These are phyloP conservation scores for Brachionus plicatilis DNA, from an alignment of 1,140 invertebrate genomes.

Conservation along the genomic window DNA sequence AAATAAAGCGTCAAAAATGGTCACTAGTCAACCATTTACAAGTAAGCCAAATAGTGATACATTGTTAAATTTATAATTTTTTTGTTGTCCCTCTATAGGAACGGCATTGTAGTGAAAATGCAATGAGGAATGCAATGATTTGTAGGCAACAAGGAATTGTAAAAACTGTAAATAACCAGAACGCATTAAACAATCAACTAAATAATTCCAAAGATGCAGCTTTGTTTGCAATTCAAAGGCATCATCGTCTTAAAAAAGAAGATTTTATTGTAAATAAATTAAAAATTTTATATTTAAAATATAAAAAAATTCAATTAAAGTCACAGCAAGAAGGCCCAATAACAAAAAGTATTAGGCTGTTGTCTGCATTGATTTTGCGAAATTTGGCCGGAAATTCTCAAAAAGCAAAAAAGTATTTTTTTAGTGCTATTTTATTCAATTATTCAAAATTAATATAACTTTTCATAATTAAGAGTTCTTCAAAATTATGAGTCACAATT, in stretches of 20 bases:
- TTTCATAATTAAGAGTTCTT: neutral
- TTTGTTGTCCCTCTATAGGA: conserved; percentile 45
- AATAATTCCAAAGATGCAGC: conserved; percentile 50
- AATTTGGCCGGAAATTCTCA: conserved; percentile 91
- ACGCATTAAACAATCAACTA: neutral
- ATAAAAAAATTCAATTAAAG: conserved; percentile 61
- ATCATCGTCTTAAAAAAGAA: conserved; percentile 42
- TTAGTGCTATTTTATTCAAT: neutral
- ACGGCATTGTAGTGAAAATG: conserved; percentile 49
- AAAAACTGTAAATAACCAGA: conserved; percentile 40
- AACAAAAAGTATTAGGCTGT: conserved; percentile 94
- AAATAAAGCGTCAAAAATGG: conserved; percentile 50
- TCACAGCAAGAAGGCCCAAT: conserved; percentile 94
- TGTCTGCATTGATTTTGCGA: conserved; percentile 86
- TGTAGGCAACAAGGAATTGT: conserved; percentile 44
- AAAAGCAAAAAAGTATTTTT: conserved; percentile 57
- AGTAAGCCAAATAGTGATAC: conserved; percentile 43
- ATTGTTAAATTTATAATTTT: neutral
- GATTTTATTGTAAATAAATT: conserved; percentile 56
- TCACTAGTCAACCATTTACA: conserved; percentile 53
- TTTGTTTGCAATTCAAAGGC: conserved; percentile 51
- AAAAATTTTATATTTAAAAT: neutral
- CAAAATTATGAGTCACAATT: conserved; percentile 27
- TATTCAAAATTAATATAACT: neutral
- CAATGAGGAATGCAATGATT: conserved; percentile 45